These are phyloP conservation scores for Misgurnus mizolepis DNA, from an alignment of 2,113 vertebrate genomes.

Conservation along the genomic window DNA sequence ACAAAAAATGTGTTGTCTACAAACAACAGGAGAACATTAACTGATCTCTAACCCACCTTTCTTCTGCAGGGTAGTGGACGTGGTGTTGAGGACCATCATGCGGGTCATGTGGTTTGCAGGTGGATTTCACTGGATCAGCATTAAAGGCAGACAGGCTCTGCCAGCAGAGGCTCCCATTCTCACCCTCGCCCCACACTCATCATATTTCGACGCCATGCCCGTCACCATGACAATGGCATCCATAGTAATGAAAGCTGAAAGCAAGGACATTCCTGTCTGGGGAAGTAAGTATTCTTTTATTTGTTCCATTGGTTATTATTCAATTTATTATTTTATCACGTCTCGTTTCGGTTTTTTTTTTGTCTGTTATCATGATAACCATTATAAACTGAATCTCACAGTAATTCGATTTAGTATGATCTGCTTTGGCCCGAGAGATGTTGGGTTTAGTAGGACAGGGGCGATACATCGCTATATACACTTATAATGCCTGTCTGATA, in stretches of 20 bases:
- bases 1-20: not conserved
- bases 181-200: slow-evolving; percentile 90
- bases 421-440: no score
- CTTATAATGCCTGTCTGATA: no score
- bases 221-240: slow-evolving; percentile 96
- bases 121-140: slow-evolving; percentile 90
- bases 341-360: not conserved
- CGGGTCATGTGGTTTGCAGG: slow-evolving; percentile 96
- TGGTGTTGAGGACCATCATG: slow-evolving; percentile 86
- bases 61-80: slow-evolving; percentile 80
- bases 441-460: no score
- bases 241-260: slow-evolving; percentile 94
- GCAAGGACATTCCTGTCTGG: slow-evolving; percentile 94
- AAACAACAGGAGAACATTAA: not conserved
- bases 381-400: no score
- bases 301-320: not conserved
- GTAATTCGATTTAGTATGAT: no score
- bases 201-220: slow-evolving; percentile 96
- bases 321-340: not conserved
- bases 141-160: slow-evolving; percentile 83
- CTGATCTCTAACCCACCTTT: not conserved
- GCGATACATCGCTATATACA: no score
- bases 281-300: slow-evolving; percentile 85
- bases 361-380: no score
- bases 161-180: slow-evolving; percentile 86